phyloP scores from a whole-genome alignment of 35 echinoderm and acorn worm genomes.

The Apostichopus californicus region DNA sequence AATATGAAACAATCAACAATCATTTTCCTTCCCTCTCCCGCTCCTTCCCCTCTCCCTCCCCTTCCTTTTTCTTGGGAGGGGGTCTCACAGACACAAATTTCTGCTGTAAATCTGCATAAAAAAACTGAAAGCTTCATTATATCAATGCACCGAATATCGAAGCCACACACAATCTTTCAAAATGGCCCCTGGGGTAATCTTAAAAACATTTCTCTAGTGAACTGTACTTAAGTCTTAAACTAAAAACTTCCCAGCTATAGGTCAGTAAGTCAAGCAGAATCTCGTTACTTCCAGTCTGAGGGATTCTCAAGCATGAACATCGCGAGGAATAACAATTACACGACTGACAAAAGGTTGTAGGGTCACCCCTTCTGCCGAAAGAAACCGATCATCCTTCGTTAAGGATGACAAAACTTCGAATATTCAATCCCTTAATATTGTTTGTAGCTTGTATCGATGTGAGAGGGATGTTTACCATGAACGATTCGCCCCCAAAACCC shows the following conservation, averaged over 20 bases:
- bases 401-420: too few species aligned
- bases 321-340: neutral
- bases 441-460: too few species aligned
- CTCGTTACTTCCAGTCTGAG: neutral
- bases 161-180: neutral
- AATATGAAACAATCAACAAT: too few species aligned
- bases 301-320: slow-evolving; percentile 13
- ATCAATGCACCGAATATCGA: neutral
- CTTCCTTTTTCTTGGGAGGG: too few species aligned
- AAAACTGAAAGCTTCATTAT: neutral
- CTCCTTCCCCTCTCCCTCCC: too few species aligned
- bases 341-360: neutral
- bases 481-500: too few species aligned
- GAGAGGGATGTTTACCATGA: too few species aligned
- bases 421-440: too few species aligned
- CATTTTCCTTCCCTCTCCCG: too few species aligned
- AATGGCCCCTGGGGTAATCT: neutral
- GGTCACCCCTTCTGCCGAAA: neutral
- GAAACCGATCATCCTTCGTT: too few species aligned
- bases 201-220: slow-evolving; percentile 15
- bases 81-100: too few species aligned
- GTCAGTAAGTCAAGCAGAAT: slow-evolving; percentile 1
- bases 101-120: too few species aligned
- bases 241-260: neutral
- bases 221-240: neutral